These are phyloP conservation scores for Drosophila grimshawi DNA, from an alignment of 1,140 invertebrate genomes.

Conservation along the genomic window DNA sequence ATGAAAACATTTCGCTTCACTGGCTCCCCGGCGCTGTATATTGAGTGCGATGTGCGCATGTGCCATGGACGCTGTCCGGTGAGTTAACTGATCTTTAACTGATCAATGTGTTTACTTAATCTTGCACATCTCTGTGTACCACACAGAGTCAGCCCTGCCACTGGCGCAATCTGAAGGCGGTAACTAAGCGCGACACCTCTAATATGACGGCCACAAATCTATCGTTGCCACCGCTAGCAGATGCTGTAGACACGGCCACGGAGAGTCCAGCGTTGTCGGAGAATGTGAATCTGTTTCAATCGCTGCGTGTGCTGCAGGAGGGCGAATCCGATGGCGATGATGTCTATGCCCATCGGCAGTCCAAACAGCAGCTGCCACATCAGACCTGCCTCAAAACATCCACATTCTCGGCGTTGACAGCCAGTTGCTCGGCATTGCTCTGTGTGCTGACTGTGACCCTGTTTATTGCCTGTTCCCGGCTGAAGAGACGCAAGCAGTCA, in stretches of 20 bases:
- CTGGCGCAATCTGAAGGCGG: constrained; percentile 94
- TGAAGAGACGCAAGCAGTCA: constrained; percentile 85
- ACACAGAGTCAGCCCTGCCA: constrained; percentile 95
- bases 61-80: constrained; percentile 95
- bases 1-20: constrained; percentile 98
- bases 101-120: neutral
- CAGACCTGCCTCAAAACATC: constrained; percentile 91
- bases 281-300: constrained; percentile 95
- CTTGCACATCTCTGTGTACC: neutral
- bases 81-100: constrained; percentile 81
- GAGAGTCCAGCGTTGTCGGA: constrained; percentile 87
- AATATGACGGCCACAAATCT: constrained; percentile 76
- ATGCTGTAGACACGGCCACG: constrained; percentile 55
- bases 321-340: constrained; percentile 90
- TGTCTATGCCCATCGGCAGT: constrained; percentile 61
- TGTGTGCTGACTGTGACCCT: constrained; percentile 89
- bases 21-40: constrained; percentile 95
- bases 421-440: constrained; percentile 88
- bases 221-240: constrained; percentile 44
- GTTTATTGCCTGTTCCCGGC: constrained; percentile 89
- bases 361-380: constrained; percentile 84
- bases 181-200: constrained; percentile 88
- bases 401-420: constrained; percentile 90
- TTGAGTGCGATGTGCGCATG: constrained; percentile 97
- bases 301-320: constrained; percentile 93